These are phyloP conservation scores for Sternarchorhynchus goeldii DNA, from an alignment of 2,797 vertebrate genomes.

Conservation along the genomic window DNA sequence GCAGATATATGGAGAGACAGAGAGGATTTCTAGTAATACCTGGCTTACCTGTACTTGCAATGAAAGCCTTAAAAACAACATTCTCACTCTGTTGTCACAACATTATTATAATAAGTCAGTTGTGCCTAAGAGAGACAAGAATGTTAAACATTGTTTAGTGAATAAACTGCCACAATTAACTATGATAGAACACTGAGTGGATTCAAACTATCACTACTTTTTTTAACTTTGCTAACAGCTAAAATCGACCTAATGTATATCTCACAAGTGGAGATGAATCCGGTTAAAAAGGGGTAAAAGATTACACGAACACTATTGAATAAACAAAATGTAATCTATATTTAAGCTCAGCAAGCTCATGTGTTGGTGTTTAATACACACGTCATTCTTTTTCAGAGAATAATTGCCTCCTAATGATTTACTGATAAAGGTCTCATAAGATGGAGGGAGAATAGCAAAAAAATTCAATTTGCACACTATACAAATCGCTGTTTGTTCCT, in stretches of 20 bases:
- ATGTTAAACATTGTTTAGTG: neutral
- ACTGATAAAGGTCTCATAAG: neutral
- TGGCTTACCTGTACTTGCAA: neutral
- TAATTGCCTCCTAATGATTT: constrained; percentile 21
- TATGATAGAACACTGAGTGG: too few species aligned
- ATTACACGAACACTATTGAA: neutral
- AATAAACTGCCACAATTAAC: neutral
- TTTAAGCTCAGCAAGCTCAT: neutral
- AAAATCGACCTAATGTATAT: neutral
- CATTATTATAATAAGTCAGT: neutral
- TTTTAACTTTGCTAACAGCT: too few species aligned
- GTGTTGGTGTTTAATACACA: neutral
- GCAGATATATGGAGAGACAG: constrained; percentile 1
- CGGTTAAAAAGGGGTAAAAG: too few species aligned
- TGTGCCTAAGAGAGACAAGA: neutral
- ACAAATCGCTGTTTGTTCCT: constrained; percentile 1
- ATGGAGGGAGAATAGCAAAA: neutral
- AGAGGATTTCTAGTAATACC: constrained; percentile 9
- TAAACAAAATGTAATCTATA: constrained; percentile 15
- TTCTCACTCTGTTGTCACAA: constrained; percentile 27
- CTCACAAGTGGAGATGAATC: neutral
- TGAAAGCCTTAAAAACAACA: neutral
- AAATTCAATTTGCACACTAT: constrained; percentile 29
- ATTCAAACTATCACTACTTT: too few species aligned
- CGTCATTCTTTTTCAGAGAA: constrained; percentile 6